A percentile compares a stretch with the other conserved stretches of the same genome.
phyloP scores from a whole-genome alignment of 2,797 vertebrate species.

The Pipistrellus nathusii region DNA sequence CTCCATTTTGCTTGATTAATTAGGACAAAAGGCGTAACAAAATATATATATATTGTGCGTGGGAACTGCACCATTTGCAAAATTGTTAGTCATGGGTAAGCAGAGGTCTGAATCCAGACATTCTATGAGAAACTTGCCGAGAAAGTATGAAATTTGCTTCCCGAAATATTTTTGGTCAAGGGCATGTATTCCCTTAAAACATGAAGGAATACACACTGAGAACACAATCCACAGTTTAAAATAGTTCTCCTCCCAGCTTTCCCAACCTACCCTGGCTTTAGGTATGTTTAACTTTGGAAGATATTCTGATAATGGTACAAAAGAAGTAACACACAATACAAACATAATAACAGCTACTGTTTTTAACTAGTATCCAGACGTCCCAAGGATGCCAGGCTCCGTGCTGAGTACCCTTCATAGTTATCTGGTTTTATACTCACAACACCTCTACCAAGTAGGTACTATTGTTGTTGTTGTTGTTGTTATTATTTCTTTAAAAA shows the following conservation, averaged over 20 bases:
- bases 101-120: slow-evolving; percentile 57
- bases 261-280: background rate
- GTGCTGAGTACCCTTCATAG: background rate
- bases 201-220: background rate
- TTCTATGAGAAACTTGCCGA: slow-evolving; percentile 26
- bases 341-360: background rate
- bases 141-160: slow-evolving; percentile 50
- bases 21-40: slow-evolving; percentile 67
- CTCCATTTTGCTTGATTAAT: slow-evolving; percentile 76
- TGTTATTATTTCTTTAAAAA: background rate
- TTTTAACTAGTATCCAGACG: background rate
- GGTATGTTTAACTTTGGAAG: background rate
- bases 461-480: background rate
- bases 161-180: slow-evolving; percentile 45
- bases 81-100: slow-evolving; percentile 68
- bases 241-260: background rate
- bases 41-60: slow-evolving; percentile 15
- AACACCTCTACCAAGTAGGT: background rate
- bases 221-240: slow-evolving; percentile 2
- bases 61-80: slow-evolving; percentile 58
- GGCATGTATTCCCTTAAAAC: slow-evolving; percentile 28
- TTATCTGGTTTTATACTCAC: background rate
- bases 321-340: background rate
- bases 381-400: background rate
- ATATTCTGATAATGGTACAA: background rate